Percentiles rank a stretch among this genome's conserved stretches.
phyloP scores from a whole-genome alignment of 2,113 vertebrate species.

The Rhineura floridana region DNA sequence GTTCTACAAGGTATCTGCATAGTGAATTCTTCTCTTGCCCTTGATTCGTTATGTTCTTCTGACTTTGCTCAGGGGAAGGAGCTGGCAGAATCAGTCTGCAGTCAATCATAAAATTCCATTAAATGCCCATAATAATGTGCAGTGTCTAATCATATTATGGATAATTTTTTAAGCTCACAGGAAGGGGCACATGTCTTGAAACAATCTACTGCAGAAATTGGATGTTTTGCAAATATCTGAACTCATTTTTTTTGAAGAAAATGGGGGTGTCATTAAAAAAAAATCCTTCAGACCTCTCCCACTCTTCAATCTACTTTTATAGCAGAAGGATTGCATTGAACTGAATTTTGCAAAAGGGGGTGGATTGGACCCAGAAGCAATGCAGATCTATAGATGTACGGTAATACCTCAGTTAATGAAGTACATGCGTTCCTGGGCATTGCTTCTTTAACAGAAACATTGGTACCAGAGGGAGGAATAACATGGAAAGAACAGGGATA shows the following conservation, averaged over 20 bases:
- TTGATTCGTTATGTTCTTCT: conserved; percentile 32
- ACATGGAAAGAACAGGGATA: no score
- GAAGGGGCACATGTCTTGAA: conserved; percentile 10
- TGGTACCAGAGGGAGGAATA: no score
- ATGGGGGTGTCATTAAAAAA: background rate
- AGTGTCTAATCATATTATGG: conserved; percentile 26
- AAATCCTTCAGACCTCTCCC: background rate
- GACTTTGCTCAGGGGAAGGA: conserved; percentile 38
- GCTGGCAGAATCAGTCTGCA: conserved; percentile 17
- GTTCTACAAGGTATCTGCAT: background rate
- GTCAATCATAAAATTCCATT: conserved; percentile 45
- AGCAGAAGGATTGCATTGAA: background rate
- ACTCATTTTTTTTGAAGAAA: background rate
- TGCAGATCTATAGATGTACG: background rate
- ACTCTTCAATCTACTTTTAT: background rate
- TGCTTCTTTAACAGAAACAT: no score
- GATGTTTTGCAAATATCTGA: background rate
- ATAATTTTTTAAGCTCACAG: conserved; percentile 34
- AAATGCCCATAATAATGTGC: conserved; percentile 35
- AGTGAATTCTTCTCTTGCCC: conserved; percentile 32
- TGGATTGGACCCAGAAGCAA: background rate
- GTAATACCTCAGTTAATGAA: background rate
- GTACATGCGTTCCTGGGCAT: no score
- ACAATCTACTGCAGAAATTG: conserved; percentile 25
- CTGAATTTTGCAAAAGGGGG: background rate